Base-by-base conservation (phyloP, 2,888 invertebrate species). In the Eupsilia transversa region DNA sequence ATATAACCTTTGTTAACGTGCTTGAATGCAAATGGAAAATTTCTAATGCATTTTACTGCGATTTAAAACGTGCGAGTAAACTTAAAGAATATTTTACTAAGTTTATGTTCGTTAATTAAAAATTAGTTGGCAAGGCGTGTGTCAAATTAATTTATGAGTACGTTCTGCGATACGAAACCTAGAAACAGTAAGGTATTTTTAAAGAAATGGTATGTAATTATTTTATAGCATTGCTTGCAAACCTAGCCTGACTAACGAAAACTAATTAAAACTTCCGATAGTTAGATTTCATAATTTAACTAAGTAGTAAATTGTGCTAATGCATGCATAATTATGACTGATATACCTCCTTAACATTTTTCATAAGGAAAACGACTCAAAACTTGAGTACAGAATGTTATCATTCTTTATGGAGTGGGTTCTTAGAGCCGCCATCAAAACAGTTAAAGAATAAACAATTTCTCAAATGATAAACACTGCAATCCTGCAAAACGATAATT, bases 11-110 rank as follows among this genome's bases (percentile, higher is more conserved):
- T 74, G 38, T 76, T 74, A 35, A 14, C 46, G 68, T 64, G 69
- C 52, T 33, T 84, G 46, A 73, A 65, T 77, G 72, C 83, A 63
- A 77, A 69, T 82, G 61, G 10, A 66, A 82, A 33, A 54, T 38
- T 46, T 72, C 67, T 85, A 74, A 85, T 74, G 72, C 60, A 83
- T 60, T 82, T 59, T 61, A 33, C 52, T 38, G 56, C 9, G 23
- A 63, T 64, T 74, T 46, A 65, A 59, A 56, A 17, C n/a, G 9
- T 35, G 63, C 74, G 33, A 57, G 30, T 70, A 9, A 65, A 83
- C 33, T 54, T 20, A 23, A 35, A 43, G 3, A 35, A 75, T 61
- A 49, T 54, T 61, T 49, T 46, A 30, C 2, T 12, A 38, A 33
- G 46, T 65, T 54, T n/a, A 33, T 56, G 56, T 17, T 23, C 6